These are phyloP conservation scores for Hydraecia micacea DNA, from an alignment of 2,888 invertebrate genomes.

Conservation along the genomic window DNA sequence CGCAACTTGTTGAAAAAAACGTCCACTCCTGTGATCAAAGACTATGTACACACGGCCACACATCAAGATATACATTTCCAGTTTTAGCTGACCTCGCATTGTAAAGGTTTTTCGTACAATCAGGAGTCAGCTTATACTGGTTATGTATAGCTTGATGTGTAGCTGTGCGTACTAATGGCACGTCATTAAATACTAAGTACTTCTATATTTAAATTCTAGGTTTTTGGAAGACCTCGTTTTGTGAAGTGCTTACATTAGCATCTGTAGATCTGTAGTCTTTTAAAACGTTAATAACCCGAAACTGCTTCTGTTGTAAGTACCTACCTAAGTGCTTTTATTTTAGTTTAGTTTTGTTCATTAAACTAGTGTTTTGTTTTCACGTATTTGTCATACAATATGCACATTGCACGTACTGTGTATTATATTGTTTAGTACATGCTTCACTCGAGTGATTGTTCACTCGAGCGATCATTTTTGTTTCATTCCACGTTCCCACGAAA, in stretches of 20 bases:
- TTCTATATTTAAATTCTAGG: slow-evolving; percentile 31
- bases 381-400: background rate
- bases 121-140: no score
- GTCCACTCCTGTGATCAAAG: slow-evolving; percentile 37
- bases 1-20: slow-evolving; percentile 22
- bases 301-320: slow-evolving; percentile 4
- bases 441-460: background rate
- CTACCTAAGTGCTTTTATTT: slow-evolving; percentile 21
- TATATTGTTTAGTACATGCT: background rate
- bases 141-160: no score
- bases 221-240: slow-evolving; percentile 20
- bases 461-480: background rate
- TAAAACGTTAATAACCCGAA: slow-evolving; percentile 25
- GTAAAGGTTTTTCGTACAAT: no score
- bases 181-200: slow-evolving; percentile 15
- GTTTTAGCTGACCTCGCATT: no score
- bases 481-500: background rate
- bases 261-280: slow-evolving; percentile 37
- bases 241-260: slow-evolving; percentile 44
- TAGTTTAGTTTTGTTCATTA: background rate
- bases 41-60: no score
- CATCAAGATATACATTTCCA: no score
- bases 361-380: background rate
- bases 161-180: slow-evolving; percentile 35
- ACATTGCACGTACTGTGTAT: background rate